Evolutionary conservation across 2,888 invertebrate genomes (phyloP).

Genomic region (Rhorus exstirpatorius): DNA sequence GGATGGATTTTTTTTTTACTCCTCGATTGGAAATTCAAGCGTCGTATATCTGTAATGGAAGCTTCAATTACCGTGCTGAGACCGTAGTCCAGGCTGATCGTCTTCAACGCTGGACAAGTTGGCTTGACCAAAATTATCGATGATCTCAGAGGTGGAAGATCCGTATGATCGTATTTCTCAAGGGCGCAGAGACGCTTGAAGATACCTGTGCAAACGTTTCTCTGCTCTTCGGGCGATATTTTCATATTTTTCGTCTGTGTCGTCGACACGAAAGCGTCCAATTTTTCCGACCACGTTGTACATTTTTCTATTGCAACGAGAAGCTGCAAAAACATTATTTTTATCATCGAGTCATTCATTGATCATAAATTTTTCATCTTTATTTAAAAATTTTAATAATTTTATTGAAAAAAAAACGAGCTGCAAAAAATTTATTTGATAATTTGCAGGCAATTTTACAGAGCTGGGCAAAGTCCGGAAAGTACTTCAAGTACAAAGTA

Average conservation of each 20-base stretch:
- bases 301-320: slow-evolving; percentile 86
- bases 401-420: no score
- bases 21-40: no score
- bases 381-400: no score
- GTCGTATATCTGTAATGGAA: no score
- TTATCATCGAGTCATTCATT: neutral
- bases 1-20: no score
- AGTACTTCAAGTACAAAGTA: no score
- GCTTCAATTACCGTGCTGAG: slow-evolving; percentile 85
- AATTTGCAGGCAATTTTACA: no score
- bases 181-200: slow-evolving; percentile 88
- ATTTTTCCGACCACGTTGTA: slow-evolving; percentile 88
- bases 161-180: slow-evolving; percentile 86
- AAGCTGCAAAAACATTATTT: slow-evolving; percentile 71
- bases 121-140: slow-evolving; percentile 89
- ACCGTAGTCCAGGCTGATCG: slow-evolving; percentile 89
- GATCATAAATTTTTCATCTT: neutral
- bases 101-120: slow-evolving; percentile 87
- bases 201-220: slow-evolving; percentile 84
- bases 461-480: no score
- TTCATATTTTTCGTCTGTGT: slow-evolving; percentile 83
- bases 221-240: slow-evolving; percentile 85
- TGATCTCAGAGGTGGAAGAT: slow-evolving; percentile 87
- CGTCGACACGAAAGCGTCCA: slow-evolving; percentile 86
- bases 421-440: no score